Evolutionary conservation across 2,113 vertebrate genomes (phyloP).

Genomic region (Spermophilus dauricus): DNA sequence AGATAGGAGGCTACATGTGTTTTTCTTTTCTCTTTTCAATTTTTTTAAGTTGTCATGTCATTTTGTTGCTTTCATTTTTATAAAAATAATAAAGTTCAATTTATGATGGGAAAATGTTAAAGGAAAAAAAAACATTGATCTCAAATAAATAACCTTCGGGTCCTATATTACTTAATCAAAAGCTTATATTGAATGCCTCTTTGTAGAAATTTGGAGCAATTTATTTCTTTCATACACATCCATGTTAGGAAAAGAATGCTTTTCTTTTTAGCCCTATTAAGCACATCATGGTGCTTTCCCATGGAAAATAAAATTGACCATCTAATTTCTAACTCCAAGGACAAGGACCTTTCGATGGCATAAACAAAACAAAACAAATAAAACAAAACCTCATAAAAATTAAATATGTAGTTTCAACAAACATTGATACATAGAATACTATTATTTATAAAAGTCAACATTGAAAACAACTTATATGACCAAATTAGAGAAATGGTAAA

Average conservation of each 20-base stretch:
- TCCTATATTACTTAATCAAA: constrained; percentile 32
- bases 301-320: not conserved
- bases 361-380: not conserved
- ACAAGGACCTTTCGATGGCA: not conserved
- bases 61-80: constrained; percentile 66
- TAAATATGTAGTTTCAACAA: not conserved
- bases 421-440: too few relatives aligned
- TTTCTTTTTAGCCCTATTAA: not conserved
- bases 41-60: not conserved
- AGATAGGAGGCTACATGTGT: not conserved
- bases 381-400: not conserved
- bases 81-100: constrained; percentile 64
- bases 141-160: constrained; percentile 53
- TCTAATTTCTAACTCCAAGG: not conserved
- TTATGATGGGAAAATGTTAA: constrained; percentile 22
- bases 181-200: constrained; percentile 16
- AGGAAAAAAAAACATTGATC: not conserved
- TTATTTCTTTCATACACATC: constrained; percentile 22
- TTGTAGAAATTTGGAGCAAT: not conserved
- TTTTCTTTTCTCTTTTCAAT: not conserved
- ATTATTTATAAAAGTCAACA: not conserved
- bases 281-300: not conserved
- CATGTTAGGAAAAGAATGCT: not conserved
- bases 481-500: not conserved
- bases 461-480: not conserved